Conservation (phyloP, 2,888 invertebrate species). For the Lepetodrilus schrolli region DNA sequence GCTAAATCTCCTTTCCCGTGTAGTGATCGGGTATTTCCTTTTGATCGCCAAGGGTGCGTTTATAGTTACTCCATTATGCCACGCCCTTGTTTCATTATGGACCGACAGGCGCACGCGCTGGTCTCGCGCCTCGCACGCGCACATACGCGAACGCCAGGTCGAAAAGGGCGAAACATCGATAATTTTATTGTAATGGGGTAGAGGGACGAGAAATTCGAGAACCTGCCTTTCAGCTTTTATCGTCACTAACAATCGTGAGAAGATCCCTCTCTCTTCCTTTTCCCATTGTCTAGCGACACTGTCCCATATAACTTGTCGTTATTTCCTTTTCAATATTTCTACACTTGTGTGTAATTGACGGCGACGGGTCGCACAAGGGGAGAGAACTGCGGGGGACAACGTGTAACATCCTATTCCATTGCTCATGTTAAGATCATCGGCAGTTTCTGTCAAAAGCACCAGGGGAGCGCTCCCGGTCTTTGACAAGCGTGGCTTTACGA, state of each 20-base stretch:
- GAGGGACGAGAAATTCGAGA: background rate
- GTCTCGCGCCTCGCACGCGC: constrained; percentile 11
- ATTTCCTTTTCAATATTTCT: constrained; percentile 24
- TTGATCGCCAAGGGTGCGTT: background rate
- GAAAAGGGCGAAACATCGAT: constrained; percentile 14
- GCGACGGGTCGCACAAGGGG: background rate
- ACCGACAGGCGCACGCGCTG: background rate
- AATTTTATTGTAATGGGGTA: constrained; percentile 28
- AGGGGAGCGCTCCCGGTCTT: background rate
- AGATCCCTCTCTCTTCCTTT: background rate
- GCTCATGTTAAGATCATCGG: background rate
- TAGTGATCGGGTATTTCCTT: background rate
- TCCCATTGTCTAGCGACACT: constrained; percentile 1
- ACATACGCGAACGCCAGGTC: background rate
- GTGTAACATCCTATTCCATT: background rate
- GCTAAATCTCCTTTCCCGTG: background rate
- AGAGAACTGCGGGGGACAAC: background rate
- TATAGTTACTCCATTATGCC: background rate
- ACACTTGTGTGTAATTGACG: background rate
- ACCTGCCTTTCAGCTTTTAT: constrained; percentile 24
- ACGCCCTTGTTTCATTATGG: too few relatives aligned
- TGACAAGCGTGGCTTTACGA: constrained; percentile 4
- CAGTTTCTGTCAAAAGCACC: background rate
- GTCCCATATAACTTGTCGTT: constrained; percentile 12
- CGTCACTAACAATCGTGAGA: constrained; percentile 28